Evolutionary conservation across 2,888 invertebrate species (phyloP).

Genomic region (Halocaridina rubra): DNA sequence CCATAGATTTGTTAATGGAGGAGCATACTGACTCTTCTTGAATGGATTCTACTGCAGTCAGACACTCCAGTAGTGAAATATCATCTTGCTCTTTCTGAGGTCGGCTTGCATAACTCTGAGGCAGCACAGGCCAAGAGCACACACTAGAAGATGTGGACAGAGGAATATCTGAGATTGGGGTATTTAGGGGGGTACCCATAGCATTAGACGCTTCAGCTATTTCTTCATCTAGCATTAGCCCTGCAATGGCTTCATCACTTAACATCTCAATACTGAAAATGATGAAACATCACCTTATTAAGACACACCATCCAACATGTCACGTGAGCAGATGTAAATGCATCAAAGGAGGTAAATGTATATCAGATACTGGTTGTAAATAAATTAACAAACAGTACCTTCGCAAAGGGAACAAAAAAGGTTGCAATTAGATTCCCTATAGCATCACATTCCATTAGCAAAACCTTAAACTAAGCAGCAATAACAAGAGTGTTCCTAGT

Average conservation of each 20-base stretch:
- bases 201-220: constrained; percentile 26
- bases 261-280: constrained; percentile 62
- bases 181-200: constrained; percentile 28
- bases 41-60: not conserved
- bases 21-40: not conserved
- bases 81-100: not conserved
- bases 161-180: constrained; percentile 7
- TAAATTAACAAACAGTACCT: too few relatives aligned
- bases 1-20: not conserved
- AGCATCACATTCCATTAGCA: too few relatives aligned
- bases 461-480: too few relatives aligned
- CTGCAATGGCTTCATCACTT: constrained; percentile 62
- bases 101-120: not conserved
- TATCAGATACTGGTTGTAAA: too few relatives aligned
- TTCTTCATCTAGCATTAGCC: constrained; percentile 63
- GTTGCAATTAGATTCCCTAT: too few relatives aligned
- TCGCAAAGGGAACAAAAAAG: too few relatives aligned
- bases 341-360: too few relatives aligned
- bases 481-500: too few relatives aligned
- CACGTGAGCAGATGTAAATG: too few relatives aligned
- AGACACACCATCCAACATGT: not conserved
- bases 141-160: not conserved
- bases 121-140: constrained; percentile 16
- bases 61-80: not conserved
- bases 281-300: not conserved